These are phyloP conservation scores for Prionailurus bengalensis DNA, from an alignment of 2,113 vertebrate genomes.

Conservation along the genomic window DNA sequence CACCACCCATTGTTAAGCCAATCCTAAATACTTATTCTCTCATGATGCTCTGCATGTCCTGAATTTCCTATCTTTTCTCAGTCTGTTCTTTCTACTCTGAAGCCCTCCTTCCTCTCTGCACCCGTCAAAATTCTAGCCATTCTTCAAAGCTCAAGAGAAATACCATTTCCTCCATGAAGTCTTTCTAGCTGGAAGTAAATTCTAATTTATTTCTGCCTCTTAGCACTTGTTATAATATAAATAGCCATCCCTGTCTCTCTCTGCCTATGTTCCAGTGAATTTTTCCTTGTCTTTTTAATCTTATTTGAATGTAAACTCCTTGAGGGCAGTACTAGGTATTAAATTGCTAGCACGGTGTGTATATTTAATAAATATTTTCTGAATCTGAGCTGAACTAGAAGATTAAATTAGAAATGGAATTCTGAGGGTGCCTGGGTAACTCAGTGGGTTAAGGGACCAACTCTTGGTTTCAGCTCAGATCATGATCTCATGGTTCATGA, in stretches of 20 bases:
- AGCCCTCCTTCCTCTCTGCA: neutral
- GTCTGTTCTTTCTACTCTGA: neutral
- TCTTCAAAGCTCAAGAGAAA: neutral
- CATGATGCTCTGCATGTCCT: neutral
- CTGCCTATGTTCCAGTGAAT: neutral
- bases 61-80: neutral
- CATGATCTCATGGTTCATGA: too few species aligned
- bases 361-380: neutral
- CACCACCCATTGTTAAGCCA: neutral
- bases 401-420: neutral
- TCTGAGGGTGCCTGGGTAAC: too few species aligned
- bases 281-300: neutral
- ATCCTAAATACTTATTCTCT: neutral
- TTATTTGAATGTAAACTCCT: neutral
- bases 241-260: neutral
- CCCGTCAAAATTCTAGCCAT: neutral
- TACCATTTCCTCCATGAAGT: neutral
- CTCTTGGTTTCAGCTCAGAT: too few species aligned
- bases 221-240: neutral
- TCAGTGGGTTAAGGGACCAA: too few species aligned
- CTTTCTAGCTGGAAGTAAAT: neutral
- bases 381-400: neutral
- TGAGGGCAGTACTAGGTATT: neutral
- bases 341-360: neutral
- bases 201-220: neutral